Percentiles rank a stretch among this genome's conserved stretches.
Conservation (phyloP, 2,888 invertebrate species). For the Norana najaformis region DNA sequence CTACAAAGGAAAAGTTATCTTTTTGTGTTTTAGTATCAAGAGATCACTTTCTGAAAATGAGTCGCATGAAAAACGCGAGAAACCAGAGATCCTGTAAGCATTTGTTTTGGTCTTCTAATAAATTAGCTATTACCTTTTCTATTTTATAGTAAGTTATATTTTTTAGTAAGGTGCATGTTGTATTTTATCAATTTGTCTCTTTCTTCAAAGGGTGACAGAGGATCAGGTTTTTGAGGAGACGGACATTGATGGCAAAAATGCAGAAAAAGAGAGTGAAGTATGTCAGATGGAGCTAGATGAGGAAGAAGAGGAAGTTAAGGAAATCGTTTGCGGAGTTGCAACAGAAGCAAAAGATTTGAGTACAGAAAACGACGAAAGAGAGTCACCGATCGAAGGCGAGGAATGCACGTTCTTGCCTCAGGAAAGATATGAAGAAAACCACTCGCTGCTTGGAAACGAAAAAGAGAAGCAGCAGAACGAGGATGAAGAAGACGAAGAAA, state of each 20-base stretch:
- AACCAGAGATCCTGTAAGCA: constrained; percentile 18
- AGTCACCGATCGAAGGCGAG: background rate
- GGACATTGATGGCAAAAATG: background rate
- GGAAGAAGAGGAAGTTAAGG: background rate
- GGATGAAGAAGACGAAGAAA: background rate
- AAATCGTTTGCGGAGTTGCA: too few relatives aligned
- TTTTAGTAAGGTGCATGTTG: too few relatives aligned
- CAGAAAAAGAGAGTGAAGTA: background rate
- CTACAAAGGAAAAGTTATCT: background rate
- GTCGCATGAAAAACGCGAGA: background rate
- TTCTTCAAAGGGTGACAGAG: constrained; percentile 13
- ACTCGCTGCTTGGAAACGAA: background rate
- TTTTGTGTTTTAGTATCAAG: background rate
- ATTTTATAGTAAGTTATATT: too few relatives aligned
- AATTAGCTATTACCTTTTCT: background rate
- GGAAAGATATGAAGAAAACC: background rate
- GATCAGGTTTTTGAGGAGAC: background rate
- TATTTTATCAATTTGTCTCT: background rate
- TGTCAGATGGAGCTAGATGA: background rate
- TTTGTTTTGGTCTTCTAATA: background rate
- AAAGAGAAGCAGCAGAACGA: background rate
- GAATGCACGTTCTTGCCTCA: background rate
- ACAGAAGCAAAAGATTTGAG: background rate
- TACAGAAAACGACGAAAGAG: background rate
- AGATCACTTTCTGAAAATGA: constrained; percentile 24